A percentile compares a stretch with the other conserved stretches of the same genome.
Evolutionary conservation across 2,888 invertebrate genomes (phyloP).

Genomic region (Bombylius discolor): DNA sequence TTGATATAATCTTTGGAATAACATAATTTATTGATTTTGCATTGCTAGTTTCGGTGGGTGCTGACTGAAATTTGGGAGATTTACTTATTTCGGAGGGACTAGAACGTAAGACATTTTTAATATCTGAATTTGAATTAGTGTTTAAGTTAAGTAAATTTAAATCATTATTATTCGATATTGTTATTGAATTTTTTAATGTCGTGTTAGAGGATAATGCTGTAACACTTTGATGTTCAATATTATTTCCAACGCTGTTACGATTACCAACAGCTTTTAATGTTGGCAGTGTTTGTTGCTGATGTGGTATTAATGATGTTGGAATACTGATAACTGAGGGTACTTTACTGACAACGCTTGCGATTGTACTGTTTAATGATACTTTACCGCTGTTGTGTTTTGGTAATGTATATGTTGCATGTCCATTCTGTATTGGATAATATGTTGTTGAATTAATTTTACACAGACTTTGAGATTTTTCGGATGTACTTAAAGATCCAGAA

Average conservation of each 20-base stretch:
- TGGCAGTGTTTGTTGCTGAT: conserved; percentile 14
- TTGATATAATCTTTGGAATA: not conserved
- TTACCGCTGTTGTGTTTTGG: conserved; percentile 33
- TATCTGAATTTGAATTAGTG: not conserved
- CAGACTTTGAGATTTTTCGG: conserved; percentile 17
- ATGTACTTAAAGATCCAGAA: conserved; percentile 11
- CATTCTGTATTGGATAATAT: conserved; percentile 33
- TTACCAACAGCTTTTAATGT: not conserved
- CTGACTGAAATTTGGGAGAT: not conserved
- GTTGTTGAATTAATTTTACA: conserved; percentile 34
- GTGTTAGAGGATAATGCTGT: no score
- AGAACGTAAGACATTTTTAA: not conserved
- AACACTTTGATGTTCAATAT: not conserved
- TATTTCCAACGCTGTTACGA: not conserved
- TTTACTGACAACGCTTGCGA: conserved; percentile 35
- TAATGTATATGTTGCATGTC: conserved; percentile 33
- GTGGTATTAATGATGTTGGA: conserved; percentile 23
- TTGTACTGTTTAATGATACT: conserved; percentile 32
- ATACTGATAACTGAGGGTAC: conserved; percentile 36
- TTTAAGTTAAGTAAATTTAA: not conserved
- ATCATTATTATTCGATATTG: not conserved
- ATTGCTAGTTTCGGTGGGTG: not conserved
- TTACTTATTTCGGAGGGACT: not conserved
- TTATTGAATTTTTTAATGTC: not conserved
- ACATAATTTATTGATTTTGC: not conserved